Percentiles rank a stretch among this genome's conserved stretches.
These are phyloP conservation scores for Hirtodrosophila alboralis DNA, from an alignment of 2,888 invertebrate genomes.

Conservation along the genomic window DNA sequence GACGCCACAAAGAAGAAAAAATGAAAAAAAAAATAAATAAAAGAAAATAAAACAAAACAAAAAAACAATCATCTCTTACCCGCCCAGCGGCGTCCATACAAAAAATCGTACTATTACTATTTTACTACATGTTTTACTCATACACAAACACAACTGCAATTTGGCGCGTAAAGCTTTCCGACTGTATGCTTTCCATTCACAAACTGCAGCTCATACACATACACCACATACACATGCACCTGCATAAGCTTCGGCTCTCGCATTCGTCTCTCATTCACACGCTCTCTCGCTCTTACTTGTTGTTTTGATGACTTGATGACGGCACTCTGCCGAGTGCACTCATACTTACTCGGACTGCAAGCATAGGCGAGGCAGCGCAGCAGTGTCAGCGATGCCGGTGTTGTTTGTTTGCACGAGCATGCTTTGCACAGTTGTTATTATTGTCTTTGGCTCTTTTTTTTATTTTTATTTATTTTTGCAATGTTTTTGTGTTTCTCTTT, in stretches of 20 bases:
- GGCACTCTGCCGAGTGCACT: constrained; percentile 44
- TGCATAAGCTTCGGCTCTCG: background rate
- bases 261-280: background rate
- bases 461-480: constrained; percentile 6
- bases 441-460: background rate
- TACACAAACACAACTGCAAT: constrained; percentile 27
- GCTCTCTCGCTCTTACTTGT: background rate
- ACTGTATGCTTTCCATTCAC: constrained; percentile 43
- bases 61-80: constrained; percentile 16
- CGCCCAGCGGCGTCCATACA: too few relatives aligned
- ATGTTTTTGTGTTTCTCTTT: constrained; percentile 12
- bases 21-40: too few relatives aligned
- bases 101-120: constrained; percentile 6
- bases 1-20: background rate
- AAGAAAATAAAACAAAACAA: background rate
- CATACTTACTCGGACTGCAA: constrained; percentile 23
- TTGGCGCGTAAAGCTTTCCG: constrained; percentile 47
- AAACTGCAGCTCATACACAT: constrained; percentile 31
- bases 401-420: background rate
- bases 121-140: constrained; percentile 10
- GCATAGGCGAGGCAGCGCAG: constrained; percentile 6
- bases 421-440: background rate
- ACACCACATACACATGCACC: constrained; percentile 3
- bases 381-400: too few relatives aligned
- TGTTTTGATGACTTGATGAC: background rate